Percentiles rank a stretch among this genome's conserved stretches.
Evolutionary conservation across 2,888 invertebrate species (phyloP).

Genomic region (Cinara cedri): DNA sequence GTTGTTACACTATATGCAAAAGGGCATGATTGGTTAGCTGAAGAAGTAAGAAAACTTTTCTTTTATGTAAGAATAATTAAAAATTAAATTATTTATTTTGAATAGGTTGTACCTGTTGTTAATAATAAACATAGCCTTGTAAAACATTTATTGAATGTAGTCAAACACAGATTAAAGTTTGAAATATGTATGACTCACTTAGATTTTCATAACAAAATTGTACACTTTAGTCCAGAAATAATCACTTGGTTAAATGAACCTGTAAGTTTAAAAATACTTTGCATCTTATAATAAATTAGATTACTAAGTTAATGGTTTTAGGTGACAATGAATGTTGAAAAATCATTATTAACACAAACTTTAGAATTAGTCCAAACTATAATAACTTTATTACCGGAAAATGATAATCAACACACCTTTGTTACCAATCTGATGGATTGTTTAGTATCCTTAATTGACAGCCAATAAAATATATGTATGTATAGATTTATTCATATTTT

Average conservation of each 20-base stretch:
- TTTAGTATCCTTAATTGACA: constrained; percentile 29
- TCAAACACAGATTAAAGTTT: constrained; percentile 79
- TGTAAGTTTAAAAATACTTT: constrained; percentile 13
- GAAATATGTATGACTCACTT: constrained; percentile 67
- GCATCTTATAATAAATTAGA: not conserved
- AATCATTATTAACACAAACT: constrained; percentile 33
- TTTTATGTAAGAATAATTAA: not conserved
- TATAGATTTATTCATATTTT: not conserved
- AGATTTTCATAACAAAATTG: constrained; percentile 44
- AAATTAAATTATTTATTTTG: constrained; percentile 45
- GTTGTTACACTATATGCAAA: constrained; percentile 70
- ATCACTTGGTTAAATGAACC: constrained; percentile 40
- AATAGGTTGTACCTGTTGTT: constrained; percentile 56
- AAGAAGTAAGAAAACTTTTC: constrained; percentile 65
- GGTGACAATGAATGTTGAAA: constrained; percentile 39
- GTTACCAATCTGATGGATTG: constrained; percentile 47
- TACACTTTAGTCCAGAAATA: constrained; percentile 52
- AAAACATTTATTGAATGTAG: constrained; percentile 75
- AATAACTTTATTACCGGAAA: constrained; percentile 41
- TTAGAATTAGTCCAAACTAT: constrained; percentile 42
- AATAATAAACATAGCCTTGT: constrained; percentile 65
- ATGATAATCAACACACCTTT: constrained; percentile 40
- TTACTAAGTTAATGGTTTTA: constrained; percentile 18
- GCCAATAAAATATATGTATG: not conserved
- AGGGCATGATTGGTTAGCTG: constrained; percentile 69